Evolutionary conservation across 2,113 vertebrate species (phyloP).

Genomic region (zebrafish (Danio rerio)): GRCz12tu NC_133199.1:35615501-35616000

Average conservation of each 20-base stretch:
- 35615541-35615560: too few species aligned
- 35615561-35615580: too few species aligned
- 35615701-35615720: neutral
- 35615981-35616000: slow-evolving; percentile 7
- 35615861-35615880: slow-evolving; percentile 5
- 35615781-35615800: slow-evolving; percentile 7
- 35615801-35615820: neutral
- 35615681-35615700: too few species aligned
- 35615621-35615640: too few species aligned
- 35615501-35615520: too few species aligned
- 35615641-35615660: too few species aligned
- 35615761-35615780: neutral
- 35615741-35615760: slow-evolving; percentile 3
- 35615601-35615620: too few species aligned
- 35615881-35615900: slow-evolving; percentile 30
- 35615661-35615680: too few species aligned
- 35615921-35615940: slow-evolving; percentile 61
- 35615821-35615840: slow-evolving; percentile 23
- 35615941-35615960: slow-evolving; percentile 66
- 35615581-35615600: too few species aligned
- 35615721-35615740: neutral
- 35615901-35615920: slow-evolving; percentile 62
- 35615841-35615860: slow-evolving; percentile 34
- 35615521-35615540: too few species aligned
- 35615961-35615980: slow-evolving; percentile 67